A percentile compares a stretch with the other conserved stretches of the same genome.
Evolutionary conservation across 2,888 invertebrate species (phyloP).

Genomic region (Acrobasis consociella): DNA sequence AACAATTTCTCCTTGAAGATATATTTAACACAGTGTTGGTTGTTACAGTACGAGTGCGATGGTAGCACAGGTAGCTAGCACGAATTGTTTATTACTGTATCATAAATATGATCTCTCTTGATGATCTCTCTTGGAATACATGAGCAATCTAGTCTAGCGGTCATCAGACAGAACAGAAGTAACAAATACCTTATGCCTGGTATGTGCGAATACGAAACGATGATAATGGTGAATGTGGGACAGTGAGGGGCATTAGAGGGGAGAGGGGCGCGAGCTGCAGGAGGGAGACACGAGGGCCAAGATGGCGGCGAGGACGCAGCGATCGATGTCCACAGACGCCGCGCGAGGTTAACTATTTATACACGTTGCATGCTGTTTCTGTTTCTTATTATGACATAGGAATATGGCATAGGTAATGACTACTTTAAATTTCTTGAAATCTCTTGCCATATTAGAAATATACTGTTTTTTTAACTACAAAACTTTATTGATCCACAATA

Average conservation of each 20-base stretch:
- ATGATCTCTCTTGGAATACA: background rate
- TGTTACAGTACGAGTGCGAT: background rate
- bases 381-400: slow-evolving; percentile 27
- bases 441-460: background rate
- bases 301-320: slow-evolving; percentile 81
- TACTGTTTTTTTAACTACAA: no score
- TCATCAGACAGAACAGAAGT: slow-evolving; percentile 4
- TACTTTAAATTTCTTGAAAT: background rate
- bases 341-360: slow-evolving; percentile 77
- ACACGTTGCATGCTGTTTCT: slow-evolving; percentile 70
- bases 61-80: no score
- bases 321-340: slow-evolving; percentile 81
- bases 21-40: slow-evolving; percentile 39
- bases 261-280: slow-evolving; percentile 61
- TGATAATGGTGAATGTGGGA: slow-evolving; percentile 74
- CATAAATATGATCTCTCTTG: no score
- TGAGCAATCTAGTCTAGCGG: slow-evolving; percentile 6
- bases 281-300: slow-evolving; percentile 80
- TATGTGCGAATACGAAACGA: slow-evolving; percentile 65
- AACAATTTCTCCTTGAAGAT: slow-evolving; percentile 48
- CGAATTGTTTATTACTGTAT: no score
- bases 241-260: slow-evolving; percentile 71
- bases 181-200: slow-evolving; percentile 42
- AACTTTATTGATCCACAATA: no score
- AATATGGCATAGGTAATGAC: slow-evolving; percentile 13